These are phyloP conservation scores for Nothura maculosa DNA, from an alignment of 2,797 vertebrate species.

Conservation along the genomic window DNA sequence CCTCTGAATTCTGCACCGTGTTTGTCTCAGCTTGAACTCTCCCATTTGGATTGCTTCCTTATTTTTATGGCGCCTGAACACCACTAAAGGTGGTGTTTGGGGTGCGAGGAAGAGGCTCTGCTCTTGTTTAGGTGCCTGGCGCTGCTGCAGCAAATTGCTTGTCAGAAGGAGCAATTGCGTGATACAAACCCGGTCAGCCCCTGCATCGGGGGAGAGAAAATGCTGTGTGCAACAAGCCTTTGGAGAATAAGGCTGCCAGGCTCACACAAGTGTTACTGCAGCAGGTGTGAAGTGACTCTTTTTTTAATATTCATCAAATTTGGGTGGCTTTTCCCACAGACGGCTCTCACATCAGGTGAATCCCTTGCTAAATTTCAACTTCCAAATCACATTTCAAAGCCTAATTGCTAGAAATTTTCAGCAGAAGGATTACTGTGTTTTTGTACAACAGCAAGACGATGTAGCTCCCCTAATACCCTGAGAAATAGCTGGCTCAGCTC, in stretches of 20 bases:
- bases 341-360: background rate
- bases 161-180: constrained; percentile 12
- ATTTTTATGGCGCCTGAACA: background rate
- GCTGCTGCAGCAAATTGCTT: background rate
- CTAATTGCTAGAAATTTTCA: background rate
- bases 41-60: background rate
- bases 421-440: background rate
- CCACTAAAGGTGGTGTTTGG: background rate
- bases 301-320: background rate
- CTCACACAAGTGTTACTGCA: background rate
- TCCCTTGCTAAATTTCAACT: background rate
- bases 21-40: background rate
- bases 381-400: background rate
- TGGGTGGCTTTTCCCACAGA: background rate
- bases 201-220: background rate
- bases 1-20: background rate
- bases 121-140: background rate
- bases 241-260: background rate
- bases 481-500: background rate
- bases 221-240: background rate
- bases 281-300: background rate
- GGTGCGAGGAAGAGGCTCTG: background rate
- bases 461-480: background rate
- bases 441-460: background rate
- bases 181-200: background rate